Evolutionary conservation across 2,888 invertebrate genomes (phyloP).

Genomic region (Papilio gigon): DNA sequence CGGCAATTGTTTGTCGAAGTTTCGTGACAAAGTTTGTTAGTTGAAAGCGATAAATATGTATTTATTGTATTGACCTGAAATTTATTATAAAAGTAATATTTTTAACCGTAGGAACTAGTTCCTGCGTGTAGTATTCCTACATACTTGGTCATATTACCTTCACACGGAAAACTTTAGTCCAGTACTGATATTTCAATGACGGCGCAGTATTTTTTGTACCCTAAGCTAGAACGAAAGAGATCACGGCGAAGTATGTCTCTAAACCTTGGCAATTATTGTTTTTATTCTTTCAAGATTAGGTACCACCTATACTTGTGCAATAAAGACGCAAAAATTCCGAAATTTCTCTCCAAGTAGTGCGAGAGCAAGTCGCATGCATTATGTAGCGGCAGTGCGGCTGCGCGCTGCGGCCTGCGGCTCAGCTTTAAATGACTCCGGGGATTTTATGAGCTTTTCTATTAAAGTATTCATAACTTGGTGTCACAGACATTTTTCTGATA

Average conservation of each 20-base stretch:
- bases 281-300: not conserved
- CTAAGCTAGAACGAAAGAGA: no score
- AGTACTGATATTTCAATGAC: no score
- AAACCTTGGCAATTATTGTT: no score
- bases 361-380: not conserved
- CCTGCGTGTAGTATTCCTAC: no score
- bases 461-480: conserved; percentile 37
- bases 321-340: not conserved
- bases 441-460: conserved; percentile 36
- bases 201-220: no score
- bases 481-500: conserved; percentile 36
- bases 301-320: not conserved
- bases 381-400: conserved; percentile 15
- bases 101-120: no score
- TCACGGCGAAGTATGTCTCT: no score
- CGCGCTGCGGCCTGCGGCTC: conserved; percentile 12
- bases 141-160: no score
- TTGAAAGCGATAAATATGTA: not conserved
- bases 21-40: not conserved
- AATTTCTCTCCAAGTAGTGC: no score
- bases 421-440: conserved; percentile 33
- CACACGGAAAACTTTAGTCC: no score
- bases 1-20: not conserved
- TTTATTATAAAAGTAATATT: no score
- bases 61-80: conserved; percentile 7